phyloP scores from a whole-genome alignment of 2,797 vertebrate species.

The Rhinatrema bivittatum region DNA sequence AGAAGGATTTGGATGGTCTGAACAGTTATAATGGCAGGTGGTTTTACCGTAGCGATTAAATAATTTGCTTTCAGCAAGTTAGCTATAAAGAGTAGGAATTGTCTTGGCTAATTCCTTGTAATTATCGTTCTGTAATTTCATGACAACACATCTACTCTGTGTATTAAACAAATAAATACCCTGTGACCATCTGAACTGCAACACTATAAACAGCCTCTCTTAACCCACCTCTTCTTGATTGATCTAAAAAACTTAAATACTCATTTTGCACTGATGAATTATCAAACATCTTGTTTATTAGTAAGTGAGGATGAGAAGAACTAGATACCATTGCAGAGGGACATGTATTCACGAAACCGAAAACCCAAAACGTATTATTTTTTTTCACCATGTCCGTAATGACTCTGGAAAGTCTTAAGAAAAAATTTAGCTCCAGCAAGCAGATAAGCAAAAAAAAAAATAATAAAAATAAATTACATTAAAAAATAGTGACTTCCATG shows the following conservation, averaged over 20 bases:
- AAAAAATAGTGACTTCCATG: too few relatives aligned
- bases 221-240: not conserved
- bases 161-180: not conserved
- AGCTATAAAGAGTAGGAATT: not conserved
- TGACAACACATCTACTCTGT: not conserved
- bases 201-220: not conserved
- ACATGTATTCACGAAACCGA: too few relatives aligned
- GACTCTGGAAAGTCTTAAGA: too few relatives aligned
- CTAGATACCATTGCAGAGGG: too few relatives aligned
- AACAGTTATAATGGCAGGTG: conserved; percentile 37
- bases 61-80: conserved; percentile 2
- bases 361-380: too few relatives aligned
- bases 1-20: too few relatives aligned
- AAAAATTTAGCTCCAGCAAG: too few relatives aligned
- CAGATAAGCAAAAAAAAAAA: too few relatives aligned
- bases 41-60: not conserved
- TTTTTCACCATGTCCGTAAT: too few relatives aligned
- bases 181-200: not conserved
- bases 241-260: not conserved
- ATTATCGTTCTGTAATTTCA: not conserved
- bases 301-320: too few relatives aligned
- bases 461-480: too few relatives aligned
- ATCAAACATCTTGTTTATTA: not conserved
- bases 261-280: not conserved
- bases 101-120: conserved; percentile 5